phyloP scores from a whole-genome alignment of 2,113 vertebrate species.

The Pteruthius melanotis region DNA sequence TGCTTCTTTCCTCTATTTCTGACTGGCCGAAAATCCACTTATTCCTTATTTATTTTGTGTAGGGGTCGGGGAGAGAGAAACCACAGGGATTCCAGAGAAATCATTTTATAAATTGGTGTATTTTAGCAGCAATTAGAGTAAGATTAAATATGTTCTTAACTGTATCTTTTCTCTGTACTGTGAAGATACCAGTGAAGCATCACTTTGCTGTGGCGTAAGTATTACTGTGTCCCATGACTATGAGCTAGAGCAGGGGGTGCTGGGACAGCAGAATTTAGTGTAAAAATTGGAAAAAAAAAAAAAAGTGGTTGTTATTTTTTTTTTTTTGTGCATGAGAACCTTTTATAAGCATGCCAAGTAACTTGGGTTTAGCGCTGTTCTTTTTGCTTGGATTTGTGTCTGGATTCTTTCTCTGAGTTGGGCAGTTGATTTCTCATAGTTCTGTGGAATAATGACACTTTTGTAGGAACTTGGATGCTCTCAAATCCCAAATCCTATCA shows the following conservation, averaged over 20 bases:
- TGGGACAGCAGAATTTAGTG: conserved; percentile 23
- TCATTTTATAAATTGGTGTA: conserved; percentile 61
- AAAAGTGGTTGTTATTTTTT: too few species aligned
- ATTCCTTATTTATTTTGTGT: conserved; percentile 40
- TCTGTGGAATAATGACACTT: conserved; percentile 5
- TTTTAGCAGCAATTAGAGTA: conserved; percentile 66
- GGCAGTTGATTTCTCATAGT: not conserved
- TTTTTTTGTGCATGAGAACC: conserved; percentile 61
- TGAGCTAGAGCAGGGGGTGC: conserved; percentile 64
- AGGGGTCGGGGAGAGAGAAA: not conserved
- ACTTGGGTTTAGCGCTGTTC: conserved; percentile 29
- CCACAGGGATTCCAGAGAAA: conserved; percentile 60
- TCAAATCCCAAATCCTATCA: not conserved
- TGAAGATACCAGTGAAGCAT: conserved; percentile 72
- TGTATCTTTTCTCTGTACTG: conserved; percentile 72
- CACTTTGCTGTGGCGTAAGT: conserved; percentile 67
- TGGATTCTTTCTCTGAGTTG: conserved; percentile 17
- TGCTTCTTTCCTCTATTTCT: conserved; percentile 59
- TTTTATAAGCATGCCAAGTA: conserved; percentile 65
- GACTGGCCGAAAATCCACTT: conserved; percentile 37
- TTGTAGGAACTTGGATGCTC: not conserved
- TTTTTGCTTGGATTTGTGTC: conserved; percentile 66
- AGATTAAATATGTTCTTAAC: conserved; percentile 60
- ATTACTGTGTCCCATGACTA: conserved; percentile 47
- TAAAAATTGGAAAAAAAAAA: not conserved